Evolutionary conservation across 2,113 vertebrate species (phyloP), one percentile per base, ranked within the genome.

Genomic region (Corythornis madagascariensis): DNA sequence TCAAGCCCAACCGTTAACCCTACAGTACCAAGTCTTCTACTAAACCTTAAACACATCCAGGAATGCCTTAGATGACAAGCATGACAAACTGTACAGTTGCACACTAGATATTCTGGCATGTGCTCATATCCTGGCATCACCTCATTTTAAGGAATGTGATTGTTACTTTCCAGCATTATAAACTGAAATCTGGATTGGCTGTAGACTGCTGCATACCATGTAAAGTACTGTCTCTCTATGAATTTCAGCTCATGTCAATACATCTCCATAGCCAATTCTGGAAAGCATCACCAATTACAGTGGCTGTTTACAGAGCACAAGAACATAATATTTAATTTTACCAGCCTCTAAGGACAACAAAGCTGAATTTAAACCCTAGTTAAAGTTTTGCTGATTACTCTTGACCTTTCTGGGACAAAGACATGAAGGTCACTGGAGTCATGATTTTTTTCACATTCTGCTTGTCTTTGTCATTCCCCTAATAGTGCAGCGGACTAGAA

Each of bases 301-400:
- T 79, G 57, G 33, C 70, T 96, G 93, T 83, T 89, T 86, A 92
- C 77, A 92, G 61, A 85, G 82, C 50, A 76, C 43, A 90, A 89
- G 95, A 94, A 86, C 48, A 72, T 84, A 94, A 89, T 96, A 89
- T 85, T 95, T 92, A 94, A 93, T 93, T 95, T 94, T 95, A 91
- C 88, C 87, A 76, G 56, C 71, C 73, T 83, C 79, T 66, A 81
- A 88, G 86, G 64, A 85, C 22, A 83, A 69, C 76, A 93, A 89
- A 90, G 83, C 74, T 93, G 95, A 96, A 96, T 91, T 84, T 84
- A 64, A 95, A 94, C 92, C 95, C 83, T 79, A 82, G 95, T 94
- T 97, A 97, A 97, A 96, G 96, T 97, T 97, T 97, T 93, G 95
- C 92, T 97, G 96, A 96, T 96, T 97, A 96, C 40, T 43, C 40